Evolutionary conservation across 1,140 invertebrate genomes (phyloP), one percentile per base, ranked within the genome.

Genomic region (Drosophila kepulauana): DNA sequence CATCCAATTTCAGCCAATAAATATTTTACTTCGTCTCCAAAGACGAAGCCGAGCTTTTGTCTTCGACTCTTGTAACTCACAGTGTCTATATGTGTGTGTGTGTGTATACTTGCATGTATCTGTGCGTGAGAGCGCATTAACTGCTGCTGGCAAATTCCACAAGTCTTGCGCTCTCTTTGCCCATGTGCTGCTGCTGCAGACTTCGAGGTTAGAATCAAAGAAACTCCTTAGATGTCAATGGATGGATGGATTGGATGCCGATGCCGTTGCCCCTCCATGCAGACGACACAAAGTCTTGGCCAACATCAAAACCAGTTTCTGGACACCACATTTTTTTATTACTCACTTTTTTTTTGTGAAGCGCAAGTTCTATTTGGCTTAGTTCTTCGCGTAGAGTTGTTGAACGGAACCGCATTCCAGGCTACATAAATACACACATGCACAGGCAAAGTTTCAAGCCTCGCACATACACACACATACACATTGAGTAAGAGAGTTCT

Each of bases 1-100:
- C 85, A 84, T 88, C 85, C 85, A 88, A 88, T 88, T 88, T 84
- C 78, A 89, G 78, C 85, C 78, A 88, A 89, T 88, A 84, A 89
- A 88, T 79, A 84, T 84, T 85, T 85, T 71, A 81, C 74, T 76
- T 71, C 65, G 59, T 63, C 64, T 58, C 67, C 59, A 71, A 81
- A 79, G 61, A 58, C 69, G 68, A 67, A 71, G 73, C 62, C 66
- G 81, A 84, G 78, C 81, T 77, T 75, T 75, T 81, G 64, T 68
- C 59, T 76, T 63, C 72, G 54, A 51, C 46, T 58, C 74, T 73
- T 73, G 69, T 67, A 72, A 73, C 69, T 67, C 41, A 6, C 62
- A 65, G 54, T 13, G 15, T 45, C 13, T 33, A 10, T 33, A 10
- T 61, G 56, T 52, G 33, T 58, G 30, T 61, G 13, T 52, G 28